These are phyloP conservation scores for Larimichthys crocea DNA, from an alignment of 2,113 vertebrate genomes.

Conservation along the genomic window DNA sequence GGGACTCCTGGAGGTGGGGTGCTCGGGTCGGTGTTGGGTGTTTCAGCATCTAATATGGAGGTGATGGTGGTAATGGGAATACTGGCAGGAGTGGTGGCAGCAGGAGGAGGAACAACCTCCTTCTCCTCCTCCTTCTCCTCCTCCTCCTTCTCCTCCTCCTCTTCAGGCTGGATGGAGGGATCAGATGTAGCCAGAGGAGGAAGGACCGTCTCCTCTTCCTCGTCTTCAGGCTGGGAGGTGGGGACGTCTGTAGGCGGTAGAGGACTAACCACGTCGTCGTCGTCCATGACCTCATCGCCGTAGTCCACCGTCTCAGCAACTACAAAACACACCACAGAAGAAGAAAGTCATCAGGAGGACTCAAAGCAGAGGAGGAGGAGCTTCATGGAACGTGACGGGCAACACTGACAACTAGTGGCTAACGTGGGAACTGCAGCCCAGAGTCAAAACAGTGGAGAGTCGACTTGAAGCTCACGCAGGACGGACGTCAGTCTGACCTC, in stretches of 20 bases:
- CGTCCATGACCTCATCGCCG: not conserved
- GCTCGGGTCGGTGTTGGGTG: not conserved
- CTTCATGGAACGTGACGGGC: too few species aligned
- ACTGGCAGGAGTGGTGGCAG: not conserved
- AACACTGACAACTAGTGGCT: too few species aligned
- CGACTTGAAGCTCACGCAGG: too few species aligned
- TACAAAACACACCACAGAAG: slow-evolving; percentile 10
- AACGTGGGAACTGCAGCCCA: too few species aligned
- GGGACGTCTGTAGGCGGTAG: not conserved
- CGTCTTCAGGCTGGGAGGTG: not conserved
- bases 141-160: not conserved
- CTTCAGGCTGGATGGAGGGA: not conserved
- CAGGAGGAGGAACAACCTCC: not conserved
- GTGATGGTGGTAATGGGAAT: not conserved
- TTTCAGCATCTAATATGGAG: too few species aligned
- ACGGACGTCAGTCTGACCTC: too few species aligned
- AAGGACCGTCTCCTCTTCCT: too few species aligned
- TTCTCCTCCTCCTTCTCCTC: too few species aligned
- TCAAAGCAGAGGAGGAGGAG: too few species aligned
- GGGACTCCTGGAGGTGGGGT: not conserved
- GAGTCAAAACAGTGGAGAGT: too few species aligned
- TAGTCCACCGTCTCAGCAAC: slow-evolving; percentile 32
- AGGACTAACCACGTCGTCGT: fast-evolving
- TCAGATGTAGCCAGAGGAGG: not conserved
- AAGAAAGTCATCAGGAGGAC: too few species aligned